Conservation (phyloP, 2,113 vertebrate genomes). For the Arizona elegans region DNA sequence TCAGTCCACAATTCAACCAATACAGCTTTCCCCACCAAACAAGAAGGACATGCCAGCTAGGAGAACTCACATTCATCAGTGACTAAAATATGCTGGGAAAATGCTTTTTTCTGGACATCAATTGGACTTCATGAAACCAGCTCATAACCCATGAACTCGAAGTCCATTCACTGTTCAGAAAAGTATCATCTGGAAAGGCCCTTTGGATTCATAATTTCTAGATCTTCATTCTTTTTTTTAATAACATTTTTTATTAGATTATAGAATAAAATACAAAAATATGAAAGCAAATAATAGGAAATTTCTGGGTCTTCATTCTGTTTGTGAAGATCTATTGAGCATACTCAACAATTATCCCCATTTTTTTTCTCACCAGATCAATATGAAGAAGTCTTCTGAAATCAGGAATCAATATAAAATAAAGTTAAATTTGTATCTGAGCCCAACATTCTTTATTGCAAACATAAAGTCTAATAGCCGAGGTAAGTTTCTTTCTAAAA, state of each 20-base stretch:
- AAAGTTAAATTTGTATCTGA: conserved; percentile 11
- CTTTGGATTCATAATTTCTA: neutral
- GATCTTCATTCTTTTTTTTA: neutral
- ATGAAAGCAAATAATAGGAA: too few species aligned
- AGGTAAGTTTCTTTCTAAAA: neutral
- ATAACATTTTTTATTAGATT: too few species aligned
- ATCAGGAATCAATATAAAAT: neutral
- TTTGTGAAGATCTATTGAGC: conserved; percentile 30
- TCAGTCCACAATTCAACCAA: neutral
- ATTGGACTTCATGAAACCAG: neutral
- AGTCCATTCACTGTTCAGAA: neutral
- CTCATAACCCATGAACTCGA: neutral
- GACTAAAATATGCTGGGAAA: neutral
- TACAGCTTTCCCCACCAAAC: neutral
- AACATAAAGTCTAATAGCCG: neutral
- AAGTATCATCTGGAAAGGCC: conserved; percentile 22
- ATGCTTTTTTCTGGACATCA: neutral
- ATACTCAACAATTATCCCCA: neutral
- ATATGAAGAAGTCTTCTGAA: conserved; percentile 27
- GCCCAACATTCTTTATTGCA: conserved; percentile 26
- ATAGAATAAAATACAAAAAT: too few species aligned
- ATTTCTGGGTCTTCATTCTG: conserved; percentile 30
- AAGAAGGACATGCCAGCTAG: neutral
- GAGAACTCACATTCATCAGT: neutral
- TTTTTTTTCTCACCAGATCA: conserved; percentile 37